Percentiles rank a stretch among this genome's conserved stretches.
phyloP scores from a whole-genome alignment of 2,113 vertebrate genomes.

The Theristicus caerulescens region DNA sequence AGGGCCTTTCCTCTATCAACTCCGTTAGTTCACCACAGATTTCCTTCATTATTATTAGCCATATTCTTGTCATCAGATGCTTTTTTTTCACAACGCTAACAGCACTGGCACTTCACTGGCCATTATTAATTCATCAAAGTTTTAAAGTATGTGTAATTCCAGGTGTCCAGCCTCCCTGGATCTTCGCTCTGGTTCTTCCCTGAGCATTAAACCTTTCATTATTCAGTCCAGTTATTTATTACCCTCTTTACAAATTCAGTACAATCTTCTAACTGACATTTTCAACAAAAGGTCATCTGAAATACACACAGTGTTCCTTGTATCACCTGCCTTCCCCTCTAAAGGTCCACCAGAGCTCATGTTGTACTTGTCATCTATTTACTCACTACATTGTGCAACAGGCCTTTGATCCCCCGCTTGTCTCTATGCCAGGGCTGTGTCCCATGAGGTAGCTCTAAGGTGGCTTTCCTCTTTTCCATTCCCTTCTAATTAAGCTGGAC shows the following conservation, averaged over 20 bases:
- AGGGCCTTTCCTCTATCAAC: neutral
- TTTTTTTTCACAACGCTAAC: neutral
- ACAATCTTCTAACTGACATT: constrained; percentile 50
- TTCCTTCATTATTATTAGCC: neutral
- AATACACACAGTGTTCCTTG: neutral
- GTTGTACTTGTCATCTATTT: constrained; percentile 32
- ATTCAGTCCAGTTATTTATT: constrained; percentile 43
- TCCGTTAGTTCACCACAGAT: neutral
- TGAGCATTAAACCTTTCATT: neutral
- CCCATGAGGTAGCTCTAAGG: neutral
- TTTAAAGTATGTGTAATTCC: neutral
- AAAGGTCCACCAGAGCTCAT: constrained; percentile 39
- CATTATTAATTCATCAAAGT: neutral
- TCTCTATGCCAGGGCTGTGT: neutral
- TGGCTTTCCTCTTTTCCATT: constrained; percentile 4
- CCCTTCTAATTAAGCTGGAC: constrained; percentile 20
- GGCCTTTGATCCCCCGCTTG: neutral
- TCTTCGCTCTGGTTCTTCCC: neutral
- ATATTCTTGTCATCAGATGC: neutral
- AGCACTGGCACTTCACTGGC: neutral
- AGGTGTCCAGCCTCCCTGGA: neutral
- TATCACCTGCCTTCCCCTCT: neutral
- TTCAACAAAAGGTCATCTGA: constrained; percentile 49
- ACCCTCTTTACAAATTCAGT: constrained; percentile 31
- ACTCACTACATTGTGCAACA: constrained; percentile 31